These are phyloP conservation scores for Drosophila multiciliata DNA, from an alignment of 2,888 invertebrate species.

Conservation along the genomic window DNA sequence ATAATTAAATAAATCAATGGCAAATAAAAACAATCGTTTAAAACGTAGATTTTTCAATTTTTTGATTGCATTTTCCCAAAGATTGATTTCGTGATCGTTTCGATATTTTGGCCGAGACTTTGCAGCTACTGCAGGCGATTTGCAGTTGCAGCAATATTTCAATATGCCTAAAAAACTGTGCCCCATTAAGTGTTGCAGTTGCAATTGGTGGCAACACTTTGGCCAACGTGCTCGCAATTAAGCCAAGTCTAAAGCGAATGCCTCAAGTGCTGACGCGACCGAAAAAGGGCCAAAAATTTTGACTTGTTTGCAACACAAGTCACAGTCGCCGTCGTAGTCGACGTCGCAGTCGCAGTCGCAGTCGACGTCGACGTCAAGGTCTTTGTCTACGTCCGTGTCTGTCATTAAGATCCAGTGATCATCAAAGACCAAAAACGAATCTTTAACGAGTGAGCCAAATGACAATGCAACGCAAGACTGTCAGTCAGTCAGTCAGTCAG, in stretches of 20 bases:
- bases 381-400: conserved; percentile 33
- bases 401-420: conserved; percentile 44
- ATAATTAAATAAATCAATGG: neutral
- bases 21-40: neutral
- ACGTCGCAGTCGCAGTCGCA: neutral
- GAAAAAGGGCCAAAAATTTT: conserved; percentile 33
- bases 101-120: conserved; percentile 16
- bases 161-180: conserved; percentile 13
- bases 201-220: conserved; percentile 65
- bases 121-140: conserved; percentile 19
- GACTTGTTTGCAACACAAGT: conserved; percentile 43
- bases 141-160: conserved; percentile 27
- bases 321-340: neutral
- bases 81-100: conserved; percentile 42
- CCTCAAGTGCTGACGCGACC: conserved; percentile 29
- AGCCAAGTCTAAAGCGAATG: conserved; percentile 38
- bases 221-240: conserved; percentile 52
- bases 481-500: conserved; percentile 6
- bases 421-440: conserved; percentile 48
- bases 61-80: conserved; percentile 19
- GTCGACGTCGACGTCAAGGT: conserved; percentile 33
- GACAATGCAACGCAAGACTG: conserved; percentile 26
- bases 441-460: conserved; percentile 62
- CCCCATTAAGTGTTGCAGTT: conserved; percentile 72
- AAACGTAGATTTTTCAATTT: neutral